phyloP scores from a whole-genome alignment of 2,113 vertebrate genomes.

The Poecile atricapillus region DNA sequence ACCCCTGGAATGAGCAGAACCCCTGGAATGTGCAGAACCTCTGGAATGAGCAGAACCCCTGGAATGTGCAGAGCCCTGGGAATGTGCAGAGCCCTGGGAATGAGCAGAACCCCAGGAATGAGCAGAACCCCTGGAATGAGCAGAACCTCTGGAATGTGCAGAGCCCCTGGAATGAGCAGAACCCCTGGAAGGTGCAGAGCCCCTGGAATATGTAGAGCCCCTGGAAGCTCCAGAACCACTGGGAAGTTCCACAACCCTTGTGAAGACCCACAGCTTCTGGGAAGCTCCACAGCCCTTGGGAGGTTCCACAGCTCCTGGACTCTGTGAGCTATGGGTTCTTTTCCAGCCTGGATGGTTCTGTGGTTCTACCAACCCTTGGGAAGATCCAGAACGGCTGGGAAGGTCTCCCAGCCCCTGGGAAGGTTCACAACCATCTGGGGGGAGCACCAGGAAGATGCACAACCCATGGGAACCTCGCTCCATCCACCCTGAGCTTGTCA shows the following conservation, averaged over 20 bases:
- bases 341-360: not conserved
- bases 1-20: not conserved
- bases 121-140: accelerated
- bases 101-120: not conserved
- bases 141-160: not conserved
- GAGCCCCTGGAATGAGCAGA: no score
- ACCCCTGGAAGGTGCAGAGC: not conserved
- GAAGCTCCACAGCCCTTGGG: accelerated
- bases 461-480: not conserved
- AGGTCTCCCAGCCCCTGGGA: not conserved
- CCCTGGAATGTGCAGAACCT: not conserved
- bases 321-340: not conserved
- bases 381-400: accelerated
- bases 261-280: accelerated
- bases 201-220: not conserved
- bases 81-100: not conserved
- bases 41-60: not conserved
- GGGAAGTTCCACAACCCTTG: accelerated
- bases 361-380: not conserved
- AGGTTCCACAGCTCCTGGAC: not conserved
- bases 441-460: not conserved
- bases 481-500: not conserved
- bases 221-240: accelerated
- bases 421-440: not conserved
- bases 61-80: accelerated